Evolutionary conservation across 2,888 invertebrate species (phyloP).

Genomic region (Caenorhabditis drosophilae): DNA sequence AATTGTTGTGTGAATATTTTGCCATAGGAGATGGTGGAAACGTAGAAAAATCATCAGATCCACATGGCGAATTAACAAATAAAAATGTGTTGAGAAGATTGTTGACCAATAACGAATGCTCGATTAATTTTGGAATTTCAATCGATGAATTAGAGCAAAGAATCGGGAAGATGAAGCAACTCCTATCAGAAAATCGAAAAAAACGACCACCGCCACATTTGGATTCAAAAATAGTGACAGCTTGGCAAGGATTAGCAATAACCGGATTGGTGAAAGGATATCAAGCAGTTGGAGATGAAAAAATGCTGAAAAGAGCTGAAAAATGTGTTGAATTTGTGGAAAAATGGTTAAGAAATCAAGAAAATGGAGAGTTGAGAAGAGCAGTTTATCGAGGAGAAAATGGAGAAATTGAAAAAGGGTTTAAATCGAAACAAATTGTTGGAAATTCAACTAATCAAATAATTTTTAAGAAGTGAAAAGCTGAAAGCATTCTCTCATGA

Average conservation of each 20-base stretch:
- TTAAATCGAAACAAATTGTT: not conserved
- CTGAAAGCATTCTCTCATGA: constrained; percentile 83
- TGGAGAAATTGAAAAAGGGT: constrained; percentile 74
- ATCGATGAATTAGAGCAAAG: constrained; percentile 73
- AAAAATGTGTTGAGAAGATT: constrained; percentile 84
- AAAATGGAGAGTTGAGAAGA: constrained; percentile 76
- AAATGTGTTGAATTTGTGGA: constrained; percentile 75
- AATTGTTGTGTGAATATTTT: constrained; percentile 82
- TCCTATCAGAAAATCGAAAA: constrained; percentile 77
- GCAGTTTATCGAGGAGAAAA: constrained; percentile 80
- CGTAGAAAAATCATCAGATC: constrained; percentile 76
- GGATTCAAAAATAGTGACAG: constrained; percentile 88
- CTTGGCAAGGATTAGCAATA: constrained; percentile 88
- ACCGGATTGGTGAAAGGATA: constrained; percentile 75
- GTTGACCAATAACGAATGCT: constrained; percentile 16
- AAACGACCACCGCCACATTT: constrained; percentile 85
- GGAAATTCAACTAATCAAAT: constrained; percentile 69
- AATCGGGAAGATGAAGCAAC: constrained; percentile 73
- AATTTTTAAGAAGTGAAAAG: not conserved
- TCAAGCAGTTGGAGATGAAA: constrained; percentile 12
- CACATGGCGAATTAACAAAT: constrained; percentile 83
- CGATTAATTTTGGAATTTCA: constrained; percentile 74
- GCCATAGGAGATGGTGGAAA: constrained; percentile 81
- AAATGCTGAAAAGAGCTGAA: constrained; percentile 30
- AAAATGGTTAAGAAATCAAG: constrained; percentile 73